phyloP scores from a whole-genome alignment of 2,113 vertebrate species.

The Perca schrenkii region DNA sequence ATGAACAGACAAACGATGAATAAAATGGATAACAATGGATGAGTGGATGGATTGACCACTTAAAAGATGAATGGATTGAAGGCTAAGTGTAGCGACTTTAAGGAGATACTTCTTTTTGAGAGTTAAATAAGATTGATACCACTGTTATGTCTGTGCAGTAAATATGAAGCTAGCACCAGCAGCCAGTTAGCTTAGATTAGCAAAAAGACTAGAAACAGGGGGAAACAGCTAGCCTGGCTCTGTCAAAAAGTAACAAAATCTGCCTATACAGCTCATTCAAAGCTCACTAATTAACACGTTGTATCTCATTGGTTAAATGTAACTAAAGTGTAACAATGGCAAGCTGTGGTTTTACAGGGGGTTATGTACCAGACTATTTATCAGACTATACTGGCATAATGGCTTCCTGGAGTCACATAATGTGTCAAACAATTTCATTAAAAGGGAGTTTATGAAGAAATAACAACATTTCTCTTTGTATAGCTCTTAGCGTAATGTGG shows the following conservation, averaged over 20 bases:
- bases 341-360: neutral
- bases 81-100: neutral
- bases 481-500: neutral
- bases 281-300: neutral
- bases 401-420: neutral
- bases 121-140: neutral
- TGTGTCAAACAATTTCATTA: neutral
- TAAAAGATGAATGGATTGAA: neutral
- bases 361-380: neutral
- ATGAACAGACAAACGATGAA: neutral
- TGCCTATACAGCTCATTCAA: neutral
- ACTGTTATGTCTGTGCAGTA: neutral
- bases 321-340: neutral
- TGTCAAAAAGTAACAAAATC: neutral
- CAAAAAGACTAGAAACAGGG: neutral
- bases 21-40: neutral
- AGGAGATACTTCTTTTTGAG: neutral
- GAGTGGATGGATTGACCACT: neutral
- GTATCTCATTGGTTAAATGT: neutral
- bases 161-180: conserved; percentile 2
- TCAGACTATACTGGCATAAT: no score
- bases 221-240: neutral
- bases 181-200: conserved; percentile 12
- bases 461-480: neutral
- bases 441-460: neutral